A percentile compares a stretch with the other conserved stretches of the same genome.
Conservation (phyloP, 2,113 vertebrate species). For the Paedocypris sp. region DNA sequence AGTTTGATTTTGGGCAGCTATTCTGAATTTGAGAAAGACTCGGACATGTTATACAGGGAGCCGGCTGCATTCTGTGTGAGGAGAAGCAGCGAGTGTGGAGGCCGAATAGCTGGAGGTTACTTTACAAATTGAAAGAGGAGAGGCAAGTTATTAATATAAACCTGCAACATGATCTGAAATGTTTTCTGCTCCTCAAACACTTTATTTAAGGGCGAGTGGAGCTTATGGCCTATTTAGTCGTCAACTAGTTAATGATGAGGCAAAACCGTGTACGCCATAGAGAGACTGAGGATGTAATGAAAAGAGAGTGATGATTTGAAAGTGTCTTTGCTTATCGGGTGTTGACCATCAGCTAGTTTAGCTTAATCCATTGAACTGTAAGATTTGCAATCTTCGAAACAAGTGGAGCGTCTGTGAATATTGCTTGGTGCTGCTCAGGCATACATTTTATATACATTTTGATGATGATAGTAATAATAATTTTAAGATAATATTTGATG, state of each 20-base stretch:
- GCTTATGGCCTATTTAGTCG: constrained; percentile 31
- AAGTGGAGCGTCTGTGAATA: no score
- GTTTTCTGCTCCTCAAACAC: background rate
- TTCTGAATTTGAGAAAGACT: background rate
- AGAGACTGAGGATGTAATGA: constrained; percentile 5
- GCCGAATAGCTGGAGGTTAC: constrained; percentile 36
- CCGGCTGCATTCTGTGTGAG: background rate
- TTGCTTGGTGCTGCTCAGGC: no score
- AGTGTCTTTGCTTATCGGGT: background rate
- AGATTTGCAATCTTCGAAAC: no score
- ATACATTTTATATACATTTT: no score
- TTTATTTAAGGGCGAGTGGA: constrained; percentile 23
- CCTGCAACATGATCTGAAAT: constrained; percentile 34
- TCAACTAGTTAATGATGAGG: constrained; percentile 2
- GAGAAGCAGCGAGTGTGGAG: constrained; percentile 9
- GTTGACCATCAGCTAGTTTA: constrained; percentile 3
- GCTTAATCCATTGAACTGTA: background rate
- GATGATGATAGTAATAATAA: no score
- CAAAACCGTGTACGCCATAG: background rate
- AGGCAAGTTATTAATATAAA: constrained; percentile 52
- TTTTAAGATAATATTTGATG: no score
- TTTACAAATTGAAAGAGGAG: constrained; percentile 53
- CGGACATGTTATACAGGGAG: background rate
- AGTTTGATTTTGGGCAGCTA: background rate
- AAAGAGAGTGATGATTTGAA: background rate